phyloP scores from a whole-genome alignment of 2,888 invertebrate genomes.

The Craniophora ligustri region DNA sequence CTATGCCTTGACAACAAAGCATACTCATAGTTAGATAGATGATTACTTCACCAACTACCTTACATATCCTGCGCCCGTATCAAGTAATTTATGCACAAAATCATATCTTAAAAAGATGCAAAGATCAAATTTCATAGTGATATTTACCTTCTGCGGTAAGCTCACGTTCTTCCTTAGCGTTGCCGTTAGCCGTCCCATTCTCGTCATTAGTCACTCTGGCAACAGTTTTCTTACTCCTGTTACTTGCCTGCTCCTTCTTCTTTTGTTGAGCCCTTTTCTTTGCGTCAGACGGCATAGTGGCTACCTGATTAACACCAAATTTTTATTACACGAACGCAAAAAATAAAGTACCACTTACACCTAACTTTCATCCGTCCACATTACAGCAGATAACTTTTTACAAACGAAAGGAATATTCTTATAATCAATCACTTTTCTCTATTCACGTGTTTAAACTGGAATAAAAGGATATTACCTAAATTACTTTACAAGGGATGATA shows the following conservation, averaged over 20 bases:
- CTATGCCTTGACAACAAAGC: conserved; percentile 17
- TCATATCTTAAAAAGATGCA: not conserved
- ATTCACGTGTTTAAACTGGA: conserved; percentile 25
- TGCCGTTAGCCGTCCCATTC: conserved; percentile 85
- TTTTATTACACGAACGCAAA: conserved; percentile 52
- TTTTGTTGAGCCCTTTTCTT: conserved; percentile 99
- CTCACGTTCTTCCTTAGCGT: conserved; percentile 86
- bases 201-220: conserved; percentile 86
- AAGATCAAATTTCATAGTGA: conserved; percentile 42
- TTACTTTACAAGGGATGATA: conserved; percentile 69
- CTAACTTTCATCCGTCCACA: conserved; percentile 15
- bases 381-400: not conserved
- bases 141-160: conserved; percentile 92
- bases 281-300: conserved; percentile 98
- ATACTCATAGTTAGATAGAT: not conserved
- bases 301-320: conserved; percentile 59
- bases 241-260: conserved; percentile 98
- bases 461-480: conserved; percentile 64
- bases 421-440: conserved; percentile 23
- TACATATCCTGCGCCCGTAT: too few species aligned
- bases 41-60: too few species aligned
- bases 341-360: conserved; percentile 16
- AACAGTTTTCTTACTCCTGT: conserved; percentile 89
- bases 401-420: conserved; percentile 11
- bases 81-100: not conserved